Evolutionary conservation across 2,797 vertebrate genomes (phyloP), one percentile per base, ranked within the genome.

Genomic region (Tamandua tetradactyla): DNA sequence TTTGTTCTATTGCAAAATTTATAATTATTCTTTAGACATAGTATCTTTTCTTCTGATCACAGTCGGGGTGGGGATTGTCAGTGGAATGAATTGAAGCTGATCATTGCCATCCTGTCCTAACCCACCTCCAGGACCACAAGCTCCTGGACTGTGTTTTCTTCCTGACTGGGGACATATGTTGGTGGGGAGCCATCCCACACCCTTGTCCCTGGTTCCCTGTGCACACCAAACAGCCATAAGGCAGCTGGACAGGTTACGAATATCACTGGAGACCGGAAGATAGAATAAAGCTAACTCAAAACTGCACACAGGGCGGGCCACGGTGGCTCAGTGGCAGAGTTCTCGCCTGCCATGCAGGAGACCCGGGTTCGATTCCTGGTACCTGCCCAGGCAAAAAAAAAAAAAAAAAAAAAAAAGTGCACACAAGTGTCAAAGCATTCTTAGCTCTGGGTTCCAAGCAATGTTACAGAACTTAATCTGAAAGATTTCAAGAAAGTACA

Each of bases 1-100:
- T 83, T 80, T 57, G 3, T 12, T 92, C 14, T 25, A 61, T 15
- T 69, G 87, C 44, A 95, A 84, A 95, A 89, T 49, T n/a, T 55
- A 8, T 64, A 52, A 68, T 93, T 81, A 20, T 42, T 87, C 55
- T 87, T 89, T 76, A 20, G 20, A 62, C 8, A n/a, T 32, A 44
- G 22, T 22, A 32, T 27, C 81, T 55, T 89, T 52, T 30, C 11
- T 93, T 93, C 66, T 69, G 49, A 82, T 35, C 44, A 25, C n/a
- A 57, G 30, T 27, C 12, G 55, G 94, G 47, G 47, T 17, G 5
- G 37, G 10, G 42, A 59, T 68, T 71, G 3, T 18, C 78, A 64
- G 11, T 66, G 25, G 62, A 44, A 32, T 35, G 61, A 87, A 32
- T 12, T 32, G 27, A 84, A 72, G 14, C n/a, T 37, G 22, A 4